phyloP scores from a whole-genome alignment of 2,797 vertebrate genomes.

The Eleutherodactylus coqui region DNA sequence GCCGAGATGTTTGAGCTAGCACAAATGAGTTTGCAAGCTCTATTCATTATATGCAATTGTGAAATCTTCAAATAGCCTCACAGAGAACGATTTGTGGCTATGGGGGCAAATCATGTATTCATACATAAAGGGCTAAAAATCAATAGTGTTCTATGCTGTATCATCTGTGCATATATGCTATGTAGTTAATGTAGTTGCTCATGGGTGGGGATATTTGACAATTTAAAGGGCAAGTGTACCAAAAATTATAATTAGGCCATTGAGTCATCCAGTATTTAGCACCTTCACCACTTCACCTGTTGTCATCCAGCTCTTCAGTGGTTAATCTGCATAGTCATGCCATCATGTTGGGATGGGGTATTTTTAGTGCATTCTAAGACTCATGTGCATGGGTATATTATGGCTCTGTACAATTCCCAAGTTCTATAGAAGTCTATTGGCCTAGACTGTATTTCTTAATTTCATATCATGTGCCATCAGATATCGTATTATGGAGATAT shows the following conservation, averaged over 20 bases:
- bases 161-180: neutral
- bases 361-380: too few species aligned
- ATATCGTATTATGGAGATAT: too few species aligned
- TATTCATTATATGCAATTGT: conserved; percentile 11
- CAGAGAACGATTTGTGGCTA: neutral
- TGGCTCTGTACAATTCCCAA: too few species aligned
- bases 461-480: too few species aligned
- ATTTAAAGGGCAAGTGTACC: neutral
- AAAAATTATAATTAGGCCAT: neutral
- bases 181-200: neutral
- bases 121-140: neutral
- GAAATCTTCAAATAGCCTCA: neutral
- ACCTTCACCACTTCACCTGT: too few species aligned
- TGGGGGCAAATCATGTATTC: conserved; percentile 12
- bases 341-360: too few species aligned
- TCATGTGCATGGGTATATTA: too few species aligned
- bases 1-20: conserved; percentile 11
- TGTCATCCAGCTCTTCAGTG: too few species aligned
- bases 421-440: too few species aligned
- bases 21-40: conserved; percentile 10
- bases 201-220: neutral
- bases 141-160: neutral
- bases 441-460: too few species aligned
- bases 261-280: too few species aligned
- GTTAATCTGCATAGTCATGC: too few species aligned